phyloP scores from a whole-genome alignment of 1,140 invertebrate species.

The Megalonaias nervosa region DNA sequence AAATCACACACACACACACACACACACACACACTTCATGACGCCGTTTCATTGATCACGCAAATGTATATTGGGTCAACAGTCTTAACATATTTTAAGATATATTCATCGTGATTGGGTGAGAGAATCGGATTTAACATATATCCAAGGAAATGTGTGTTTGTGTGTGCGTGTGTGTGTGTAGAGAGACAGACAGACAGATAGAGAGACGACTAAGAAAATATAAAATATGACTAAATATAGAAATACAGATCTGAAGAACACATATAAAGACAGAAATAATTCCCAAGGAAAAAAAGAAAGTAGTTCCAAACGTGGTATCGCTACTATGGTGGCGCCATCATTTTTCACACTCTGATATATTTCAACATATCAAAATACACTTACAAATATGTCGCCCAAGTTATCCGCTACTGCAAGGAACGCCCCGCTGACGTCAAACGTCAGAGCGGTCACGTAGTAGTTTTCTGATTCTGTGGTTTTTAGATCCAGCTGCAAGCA shows the following conservation, averaged over 20 bases:
- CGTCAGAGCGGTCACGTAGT: slow-evolving; percentile 24
- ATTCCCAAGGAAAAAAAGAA: neutral
- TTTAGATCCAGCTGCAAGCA: slow-evolving; percentile 15
- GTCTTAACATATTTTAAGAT: no score
- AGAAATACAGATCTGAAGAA: neutral
- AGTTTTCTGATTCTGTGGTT: slow-evolving; percentile 1
- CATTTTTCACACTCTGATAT: neutral
- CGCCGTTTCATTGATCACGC: no score
- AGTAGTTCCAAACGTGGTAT: neutral
- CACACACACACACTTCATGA: no score
- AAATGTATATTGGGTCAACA: no score
- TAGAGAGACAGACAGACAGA: neutral
- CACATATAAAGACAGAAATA: neutral
- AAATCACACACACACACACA: no score
- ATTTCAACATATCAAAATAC: no score
- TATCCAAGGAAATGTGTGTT: no score
- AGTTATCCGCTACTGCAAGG: slow-evolving; percentile 24
- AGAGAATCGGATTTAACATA: no score
- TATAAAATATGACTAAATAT: neutral
- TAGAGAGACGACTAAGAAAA: neutral
- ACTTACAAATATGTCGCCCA: slow-evolving; percentile 25
- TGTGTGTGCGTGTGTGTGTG: no score
- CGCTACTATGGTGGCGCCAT: neutral
- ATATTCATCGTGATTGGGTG: no score
- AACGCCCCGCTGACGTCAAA: slow-evolving; percentile 14